Evolutionary conservation across 2,888 invertebrate genomes (phyloP).

Genomic region (Zaprionus obscuricornis): DNA sequence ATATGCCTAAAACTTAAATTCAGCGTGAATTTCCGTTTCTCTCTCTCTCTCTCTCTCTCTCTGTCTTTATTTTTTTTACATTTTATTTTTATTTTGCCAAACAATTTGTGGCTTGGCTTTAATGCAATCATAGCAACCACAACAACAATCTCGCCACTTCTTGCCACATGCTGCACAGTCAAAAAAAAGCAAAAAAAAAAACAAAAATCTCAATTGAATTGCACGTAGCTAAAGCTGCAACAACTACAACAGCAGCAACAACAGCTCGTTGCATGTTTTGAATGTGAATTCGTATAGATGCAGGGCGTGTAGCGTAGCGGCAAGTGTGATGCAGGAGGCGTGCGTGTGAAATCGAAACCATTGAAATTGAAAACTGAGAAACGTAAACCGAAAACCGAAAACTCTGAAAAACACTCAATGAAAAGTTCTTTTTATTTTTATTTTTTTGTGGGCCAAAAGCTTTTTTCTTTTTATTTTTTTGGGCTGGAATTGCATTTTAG

Average conservation of each 20-base stretch:
- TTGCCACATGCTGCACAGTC: conserved; percentile 27
- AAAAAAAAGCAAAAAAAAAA: neutral
- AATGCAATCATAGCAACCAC: conserved; percentile 22
- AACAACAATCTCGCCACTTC: too few relatives aligned
- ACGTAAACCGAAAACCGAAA: too few relatives aligned
- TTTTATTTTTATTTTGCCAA: neutral
- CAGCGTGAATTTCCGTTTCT: conserved; percentile 9
- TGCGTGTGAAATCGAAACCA: conserved; percentile 73
- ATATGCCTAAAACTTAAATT: conserved; percentile 14
- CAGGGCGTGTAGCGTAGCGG: too few relatives aligned
- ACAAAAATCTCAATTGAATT: conserved; percentile 2
- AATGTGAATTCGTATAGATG: conserved; percentile 18
- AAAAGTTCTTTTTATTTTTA: too few relatives aligned
- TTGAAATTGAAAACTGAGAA: conserved; percentile 72
- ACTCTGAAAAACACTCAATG: conserved; percentile 66
- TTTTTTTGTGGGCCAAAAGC: conserved; percentile 58
- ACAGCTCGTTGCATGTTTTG: conserved; percentile 41
- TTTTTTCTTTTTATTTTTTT: too few relatives aligned
- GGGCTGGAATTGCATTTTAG: conserved; percentile 66
- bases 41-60: too few relatives aligned
- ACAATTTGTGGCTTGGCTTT: conserved; percentile 8
- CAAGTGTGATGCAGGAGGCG: conserved; percentile 26
- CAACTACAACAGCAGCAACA: too few relatives aligned
- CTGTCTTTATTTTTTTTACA: too few relatives aligned
- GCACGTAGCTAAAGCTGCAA: conserved; percentile 27